Conservation (phyloP, 23 tunicate genomes). For the Aplidium turbinatum region DNA sequence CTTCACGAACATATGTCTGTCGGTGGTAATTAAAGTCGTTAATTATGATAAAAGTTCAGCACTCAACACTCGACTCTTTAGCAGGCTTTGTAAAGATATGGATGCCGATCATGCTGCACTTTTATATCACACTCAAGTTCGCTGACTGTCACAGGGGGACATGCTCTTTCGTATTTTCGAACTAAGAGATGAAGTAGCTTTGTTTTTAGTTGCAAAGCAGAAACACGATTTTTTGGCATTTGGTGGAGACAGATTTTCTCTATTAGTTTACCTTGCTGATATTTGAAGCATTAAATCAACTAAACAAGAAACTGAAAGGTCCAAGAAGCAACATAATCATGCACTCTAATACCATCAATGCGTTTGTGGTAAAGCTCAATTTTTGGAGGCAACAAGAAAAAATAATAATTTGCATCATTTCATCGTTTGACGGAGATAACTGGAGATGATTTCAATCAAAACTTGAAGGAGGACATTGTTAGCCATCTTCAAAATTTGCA, state of each 20-base stretch:
- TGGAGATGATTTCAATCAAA: too few species aligned
- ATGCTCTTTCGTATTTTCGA: too few species aligned
- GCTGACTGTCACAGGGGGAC: slow-evolving; percentile 18
- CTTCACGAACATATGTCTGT: slow-evolving; percentile 41
- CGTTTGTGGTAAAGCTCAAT: slow-evolving; percentile 39
- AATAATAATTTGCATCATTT: too few species aligned
- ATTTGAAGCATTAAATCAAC: slow-evolving; percentile 16
- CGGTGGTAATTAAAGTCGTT: slow-evolving; percentile 29
- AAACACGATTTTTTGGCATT: not conserved
- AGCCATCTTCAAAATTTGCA: too few species aligned
- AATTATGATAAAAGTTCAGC: slow-evolving; percentile 36
- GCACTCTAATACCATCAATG: too few species aligned
- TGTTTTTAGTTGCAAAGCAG: slow-evolving; percentile 27
- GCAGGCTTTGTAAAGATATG: too few species aligned
- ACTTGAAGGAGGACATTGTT: too few species aligned
- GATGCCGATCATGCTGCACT: too few species aligned
- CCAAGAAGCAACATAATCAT: slow-evolving; percentile 15
- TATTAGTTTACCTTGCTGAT: not conserved
- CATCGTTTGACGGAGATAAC: too few species aligned
- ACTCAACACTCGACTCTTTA: too few species aligned
- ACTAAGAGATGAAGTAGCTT: slow-evolving; percentile 19
- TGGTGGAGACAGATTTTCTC: not conserved
- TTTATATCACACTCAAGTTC: too few species aligned
- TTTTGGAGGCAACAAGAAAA: slow-evolving; percentile 4
- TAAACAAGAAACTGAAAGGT: slow-evolving; percentile 45